Evolutionary conservation across 1,140 invertebrate genomes (phyloP), one percentile per base, ranked within the genome.

Genomic region (Musca vetustissima): DNA sequence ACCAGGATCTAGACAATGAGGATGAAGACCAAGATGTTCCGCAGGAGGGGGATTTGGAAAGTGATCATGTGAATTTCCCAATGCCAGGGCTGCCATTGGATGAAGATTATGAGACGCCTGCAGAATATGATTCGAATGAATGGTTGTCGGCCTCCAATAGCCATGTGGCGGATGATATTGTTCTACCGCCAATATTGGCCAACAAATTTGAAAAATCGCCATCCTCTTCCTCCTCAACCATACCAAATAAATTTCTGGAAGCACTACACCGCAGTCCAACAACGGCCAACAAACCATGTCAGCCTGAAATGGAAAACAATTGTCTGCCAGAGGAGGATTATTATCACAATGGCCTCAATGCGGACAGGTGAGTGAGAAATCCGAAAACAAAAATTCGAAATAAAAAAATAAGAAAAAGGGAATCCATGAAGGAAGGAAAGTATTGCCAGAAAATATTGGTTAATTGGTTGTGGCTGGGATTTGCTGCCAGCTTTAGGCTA

Each of bases 321-420:
- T 80, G 78, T 75, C 73, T 71, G 43, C 69, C 70, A 69, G 78
- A 80, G 47, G 36, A 43, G 47, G 36, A 43, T 43, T 79, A 80
- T 70, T 77, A 77, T 70, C 75, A 43, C 36, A 43, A 75, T 57
- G 73, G 74, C 55, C 71, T 77, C 68, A 28, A 77, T 69, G 75
- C 76, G 8, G 73, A 73, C 74, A 80, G 78, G 78, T 80, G 64
- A 75, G 73, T 49, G 3, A 32, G 53, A 15, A 25, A 28, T 8
- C 6, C 11, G 11, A 43, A 43, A 43, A 43, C 11, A 43, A 13
- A 43, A 43, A 28, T 43, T 32, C 28, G 9, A 43, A 9, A 9
- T 43, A 43, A 43, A 43, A 43, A 9, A 13, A 43, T 8, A 43
- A 43, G 36, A 1, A 11, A 11, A 43, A 43, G 4, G 6, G 13